Evolutionary conservation across 64 coral and sea anemone species (phyloP).

Genomic region (Orbicella faveolata): DNA sequence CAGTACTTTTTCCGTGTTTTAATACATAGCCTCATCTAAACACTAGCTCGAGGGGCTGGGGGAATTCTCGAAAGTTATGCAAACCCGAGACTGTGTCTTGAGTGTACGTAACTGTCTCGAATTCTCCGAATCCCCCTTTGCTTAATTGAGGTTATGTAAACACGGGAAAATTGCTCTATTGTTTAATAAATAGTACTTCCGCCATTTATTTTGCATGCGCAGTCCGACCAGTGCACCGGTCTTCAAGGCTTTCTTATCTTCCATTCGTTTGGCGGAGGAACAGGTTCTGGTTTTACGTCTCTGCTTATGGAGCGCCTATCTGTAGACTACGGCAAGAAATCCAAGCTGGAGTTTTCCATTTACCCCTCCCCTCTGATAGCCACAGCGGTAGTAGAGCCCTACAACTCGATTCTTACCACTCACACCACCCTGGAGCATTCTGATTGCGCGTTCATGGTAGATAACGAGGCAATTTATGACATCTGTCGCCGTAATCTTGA

Average conservation of each 20-base stretch:
- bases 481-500: conserved; percentile 54
- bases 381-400: conserved; percentile 54
- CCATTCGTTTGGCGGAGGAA: conserved; percentile 52
- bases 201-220: neutral
- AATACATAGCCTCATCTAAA: no score
- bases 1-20: no score
- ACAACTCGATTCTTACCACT: conserved; percentile 46
- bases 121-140: no score
- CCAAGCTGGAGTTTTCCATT: conserved; percentile 54
- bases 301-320: conserved; percentile 41
- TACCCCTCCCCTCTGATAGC: conserved; percentile 45
- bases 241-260: conserved; percentile 69
- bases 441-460: conserved; percentile 61
- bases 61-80: no score
- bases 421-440: conserved; percentile 62
- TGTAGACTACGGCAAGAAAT: conserved; percentile 63
- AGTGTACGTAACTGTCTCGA: no score
- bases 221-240: conserved; percentile 56
- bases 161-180: neutral
- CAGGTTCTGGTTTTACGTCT: conserved; percentile 53
- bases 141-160: no score
- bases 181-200: conserved; percentile 13
- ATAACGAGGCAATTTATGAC: conserved; percentile 59
- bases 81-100: no score
- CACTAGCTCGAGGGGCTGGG: no score